These are phyloP conservation scores for Patiria pectinifera DNA, from an alignment of 53 echinoderm and acorn worm genomes.

Conservation along the genomic window DNA sequence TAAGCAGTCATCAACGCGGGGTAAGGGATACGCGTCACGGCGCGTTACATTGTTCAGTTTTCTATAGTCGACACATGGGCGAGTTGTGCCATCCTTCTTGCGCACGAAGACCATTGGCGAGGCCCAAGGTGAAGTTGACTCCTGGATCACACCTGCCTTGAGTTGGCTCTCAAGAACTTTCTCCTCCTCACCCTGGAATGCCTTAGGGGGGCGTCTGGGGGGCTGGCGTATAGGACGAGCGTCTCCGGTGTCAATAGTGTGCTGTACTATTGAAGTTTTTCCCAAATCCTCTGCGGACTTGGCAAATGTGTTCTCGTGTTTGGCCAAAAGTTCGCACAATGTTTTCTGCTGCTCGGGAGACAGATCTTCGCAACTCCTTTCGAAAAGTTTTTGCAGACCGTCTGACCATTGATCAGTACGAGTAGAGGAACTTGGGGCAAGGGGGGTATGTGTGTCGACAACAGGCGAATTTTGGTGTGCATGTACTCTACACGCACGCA, in stretches of 20 bases:
- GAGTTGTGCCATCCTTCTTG: conserved; percentile 61
- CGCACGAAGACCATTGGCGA: conserved; percentile 66
- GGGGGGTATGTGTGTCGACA: not conserved
- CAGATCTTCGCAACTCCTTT: not conserved
- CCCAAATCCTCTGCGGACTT: conserved; percentile 65
- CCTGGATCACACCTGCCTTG: conserved; percentile 64
- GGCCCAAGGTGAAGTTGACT: conserved; percentile 72
- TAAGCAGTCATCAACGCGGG: conserved; percentile 67
- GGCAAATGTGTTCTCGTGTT: conserved; percentile 54
- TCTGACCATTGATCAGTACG: conserved; percentile 46
- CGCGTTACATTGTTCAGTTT: conserved; percentile 69
- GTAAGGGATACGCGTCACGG: conserved; percentile 69
- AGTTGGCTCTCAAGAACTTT: conserved; percentile 62
- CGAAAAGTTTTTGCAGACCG: conserved; percentile 33
- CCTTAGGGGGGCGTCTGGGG: conserved; percentile 55
- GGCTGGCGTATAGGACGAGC: conserved; percentile 64
- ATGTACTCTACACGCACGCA: conserved; percentile 21
- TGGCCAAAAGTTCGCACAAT: not conserved
- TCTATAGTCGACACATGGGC: conserved; percentile 73
- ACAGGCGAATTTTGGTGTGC: not conserved
- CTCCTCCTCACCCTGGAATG: conserved; percentile 71
- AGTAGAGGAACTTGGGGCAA: not conserved
- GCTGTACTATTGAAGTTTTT: conserved; percentile 57
- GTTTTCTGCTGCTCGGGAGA: not conserved
- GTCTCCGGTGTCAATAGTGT: conserved; percentile 68